Evolutionary conservation across 1,140 invertebrate species (phyloP), one percentile per base, ranked within the genome.

Genomic region (Caenorhabditis latens): DNA sequence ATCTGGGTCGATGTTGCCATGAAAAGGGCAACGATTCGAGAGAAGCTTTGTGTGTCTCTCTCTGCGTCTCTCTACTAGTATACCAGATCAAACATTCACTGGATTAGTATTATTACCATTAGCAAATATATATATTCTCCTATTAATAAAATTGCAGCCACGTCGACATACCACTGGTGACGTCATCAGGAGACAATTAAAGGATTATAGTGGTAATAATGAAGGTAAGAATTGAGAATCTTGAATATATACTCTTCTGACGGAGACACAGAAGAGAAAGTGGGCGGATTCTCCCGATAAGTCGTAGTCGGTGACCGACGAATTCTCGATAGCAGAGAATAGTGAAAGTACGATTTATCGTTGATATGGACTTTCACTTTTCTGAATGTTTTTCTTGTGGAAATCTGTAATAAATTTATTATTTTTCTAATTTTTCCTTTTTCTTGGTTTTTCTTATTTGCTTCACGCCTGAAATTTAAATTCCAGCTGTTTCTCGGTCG

Each of bases 1-100:
- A 79, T 79, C 71, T 79, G 71, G 71, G 71, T 79, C 71, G 71
- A 79, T 79, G 71, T 79, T 79, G 71, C 71, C 71, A 79, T 53
- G 32, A 79, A 79, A 79, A 79, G 46, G 65, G 4, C 65, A 46
- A 19, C 65, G 24, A 43, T 4, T 43, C 19, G 46, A 79, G 71
- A 79, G 21, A 79, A 79, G 16, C 40, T 40, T 48, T 53, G 32
- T 32, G 32, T 53, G 11, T 6, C 42, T 6, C 42, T 79, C 46
- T 14, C 43, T 79, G 11, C 46, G 71, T 79, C 71, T 50, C 71
- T 79, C 21, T 50, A 50, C 43, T 67, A 8, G 42, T 19, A 42
- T 43, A 46, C 24, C 5, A 50, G 40, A 43, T 50, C 71, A 48
- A 79, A 79, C n/a, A 79, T 14, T 50, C 8, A 24, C 3, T 46